These are phyloP conservation scores for Thereva nobilitata DNA, from an alignment of 2,888 invertebrate species.

Conservation along the genomic window DNA sequence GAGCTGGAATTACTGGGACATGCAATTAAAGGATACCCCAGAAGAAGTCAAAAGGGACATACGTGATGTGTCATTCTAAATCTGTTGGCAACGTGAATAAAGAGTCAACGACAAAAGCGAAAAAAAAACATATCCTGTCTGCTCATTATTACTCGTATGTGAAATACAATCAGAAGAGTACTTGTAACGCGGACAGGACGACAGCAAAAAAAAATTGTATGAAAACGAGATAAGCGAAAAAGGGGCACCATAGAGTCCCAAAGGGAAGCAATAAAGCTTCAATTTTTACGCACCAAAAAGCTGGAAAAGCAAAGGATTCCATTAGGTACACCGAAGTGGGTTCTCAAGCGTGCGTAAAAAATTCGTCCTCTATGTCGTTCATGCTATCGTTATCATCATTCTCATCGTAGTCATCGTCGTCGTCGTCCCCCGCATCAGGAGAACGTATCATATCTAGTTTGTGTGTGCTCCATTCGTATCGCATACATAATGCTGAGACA, in stretches of 20 bases:
- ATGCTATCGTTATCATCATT: not conserved
- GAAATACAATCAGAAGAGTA: slow-evolving; percentile 28
- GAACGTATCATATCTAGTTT: slow-evolving; percentile 16
- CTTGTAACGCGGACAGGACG: slow-evolving; percentile 13
- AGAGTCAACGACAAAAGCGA: too few relatives aligned
- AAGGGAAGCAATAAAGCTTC: slow-evolving; percentile 31
- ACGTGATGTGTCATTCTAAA: too few relatives aligned
- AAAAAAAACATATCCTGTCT: slow-evolving; percentile 2
- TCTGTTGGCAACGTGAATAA: too few relatives aligned
- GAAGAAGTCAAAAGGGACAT: too few relatives aligned
- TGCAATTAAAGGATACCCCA: too few relatives aligned
- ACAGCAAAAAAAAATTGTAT: slow-evolving; percentile 16
- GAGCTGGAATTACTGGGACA: too few relatives aligned
- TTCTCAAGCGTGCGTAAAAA: slow-evolving; percentile 34
- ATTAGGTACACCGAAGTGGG: slow-evolving; percentile 30
- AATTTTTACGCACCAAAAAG: slow-evolving; percentile 35
- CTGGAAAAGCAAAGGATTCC: slow-evolving; percentile 35
- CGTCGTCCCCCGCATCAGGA: not conserved
- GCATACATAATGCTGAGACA: slow-evolving; percentile 12
- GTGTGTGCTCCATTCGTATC: slow-evolving; percentile 9
- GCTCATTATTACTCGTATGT: slow-evolving; percentile 26
- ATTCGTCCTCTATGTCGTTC: not conserved
- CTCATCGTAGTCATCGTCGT: slow-evolving; percentile 3
- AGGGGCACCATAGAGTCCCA: slow-evolving; percentile 7
- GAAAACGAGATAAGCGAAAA: slow-evolving; percentile 11